These are phyloP conservation scores for Tupiocoris notatus DNA, from an alignment of 2,888 invertebrate genomes.

Conservation along the genomic window DNA sequence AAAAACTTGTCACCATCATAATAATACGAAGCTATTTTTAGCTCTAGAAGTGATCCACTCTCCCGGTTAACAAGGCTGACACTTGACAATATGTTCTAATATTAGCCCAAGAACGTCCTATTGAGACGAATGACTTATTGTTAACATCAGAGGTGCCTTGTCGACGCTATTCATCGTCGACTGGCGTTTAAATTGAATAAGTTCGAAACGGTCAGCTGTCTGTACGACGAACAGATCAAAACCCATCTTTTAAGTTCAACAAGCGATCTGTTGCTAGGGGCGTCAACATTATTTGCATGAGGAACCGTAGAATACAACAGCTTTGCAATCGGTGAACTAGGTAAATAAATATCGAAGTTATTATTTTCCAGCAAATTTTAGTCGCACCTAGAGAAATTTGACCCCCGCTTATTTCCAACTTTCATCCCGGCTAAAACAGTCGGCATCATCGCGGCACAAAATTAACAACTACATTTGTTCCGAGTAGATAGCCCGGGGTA, in stretches of 20 bases:
- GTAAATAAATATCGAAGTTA: no score
- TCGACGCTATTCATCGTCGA: not conserved
- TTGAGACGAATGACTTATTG: not conserved
- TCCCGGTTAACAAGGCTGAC: not conserved
- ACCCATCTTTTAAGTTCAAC: no score
- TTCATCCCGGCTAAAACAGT: no score
- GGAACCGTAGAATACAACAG: no score
- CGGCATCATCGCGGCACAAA: not conserved
- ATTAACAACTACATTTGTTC: not conserved
- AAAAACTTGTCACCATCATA: no score
- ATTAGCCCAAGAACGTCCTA: not conserved
- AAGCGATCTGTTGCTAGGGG: no score
- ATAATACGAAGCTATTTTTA: no score
- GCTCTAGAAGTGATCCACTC: not conserved
- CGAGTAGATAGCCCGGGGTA: not conserved
- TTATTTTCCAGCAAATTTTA: no score
- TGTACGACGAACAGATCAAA: not conserved
- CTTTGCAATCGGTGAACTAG: no score
- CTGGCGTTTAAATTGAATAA: not conserved
- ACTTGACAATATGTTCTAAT: not conserved
- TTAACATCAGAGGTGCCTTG: not conserved
- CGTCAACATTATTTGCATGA: no score
- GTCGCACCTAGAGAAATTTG: no score
- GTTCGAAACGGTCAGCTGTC: not conserved
- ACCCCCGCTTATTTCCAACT: no score